Evolutionary conservation across 2,113 vertebrate species (phyloP).

Genomic region (Sakesphorus luctuosus): DNA sequence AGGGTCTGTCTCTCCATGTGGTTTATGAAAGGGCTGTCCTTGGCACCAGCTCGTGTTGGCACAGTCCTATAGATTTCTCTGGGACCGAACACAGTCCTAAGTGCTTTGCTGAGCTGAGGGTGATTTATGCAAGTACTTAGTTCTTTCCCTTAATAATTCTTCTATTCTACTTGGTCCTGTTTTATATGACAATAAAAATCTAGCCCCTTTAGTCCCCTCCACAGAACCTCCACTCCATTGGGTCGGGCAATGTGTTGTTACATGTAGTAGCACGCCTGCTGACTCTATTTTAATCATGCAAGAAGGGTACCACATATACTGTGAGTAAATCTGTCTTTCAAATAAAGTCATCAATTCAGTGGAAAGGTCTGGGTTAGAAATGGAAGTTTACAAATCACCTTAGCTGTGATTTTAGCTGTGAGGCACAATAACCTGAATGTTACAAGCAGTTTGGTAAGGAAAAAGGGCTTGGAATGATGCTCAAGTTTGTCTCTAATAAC

Average conservation of each 20-base stretch:
- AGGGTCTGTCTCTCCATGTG: not conserved
- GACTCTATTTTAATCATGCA: slow-evolving; percentile 4
- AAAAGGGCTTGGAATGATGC: slow-evolving; percentile 49
- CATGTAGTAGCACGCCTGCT: not conserved
- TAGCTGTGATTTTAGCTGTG: slow-evolving; percentile 51
- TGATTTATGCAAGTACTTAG: not conserved
- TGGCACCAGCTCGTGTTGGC: not conserved
- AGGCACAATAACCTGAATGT: slow-evolving; percentile 64
- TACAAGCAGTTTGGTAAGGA: slow-evolving; percentile 18
- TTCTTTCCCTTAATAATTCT: not conserved
- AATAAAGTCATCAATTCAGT: slow-evolving; percentile 54
- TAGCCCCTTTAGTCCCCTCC: not conserved
- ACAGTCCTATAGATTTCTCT: not conserved
- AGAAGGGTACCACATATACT: not conserved
- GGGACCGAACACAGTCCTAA: not conserved
- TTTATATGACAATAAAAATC: not conserved
- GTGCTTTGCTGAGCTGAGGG: not conserved
- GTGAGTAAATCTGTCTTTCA: slow-evolving; percentile 50
- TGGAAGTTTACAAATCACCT: slow-evolving; percentile 63
- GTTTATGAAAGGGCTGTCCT: not conserved
- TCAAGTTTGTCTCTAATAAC: slow-evolving; percentile 63
- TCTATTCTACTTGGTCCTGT: not conserved
- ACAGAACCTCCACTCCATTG: not conserved
- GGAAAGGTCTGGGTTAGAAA: slow-evolving; percentile 31
- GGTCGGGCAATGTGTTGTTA: not conserved